Conservation (phyloP, 2,888 invertebrate species). For the Tetrapedia diversipes region DNA sequence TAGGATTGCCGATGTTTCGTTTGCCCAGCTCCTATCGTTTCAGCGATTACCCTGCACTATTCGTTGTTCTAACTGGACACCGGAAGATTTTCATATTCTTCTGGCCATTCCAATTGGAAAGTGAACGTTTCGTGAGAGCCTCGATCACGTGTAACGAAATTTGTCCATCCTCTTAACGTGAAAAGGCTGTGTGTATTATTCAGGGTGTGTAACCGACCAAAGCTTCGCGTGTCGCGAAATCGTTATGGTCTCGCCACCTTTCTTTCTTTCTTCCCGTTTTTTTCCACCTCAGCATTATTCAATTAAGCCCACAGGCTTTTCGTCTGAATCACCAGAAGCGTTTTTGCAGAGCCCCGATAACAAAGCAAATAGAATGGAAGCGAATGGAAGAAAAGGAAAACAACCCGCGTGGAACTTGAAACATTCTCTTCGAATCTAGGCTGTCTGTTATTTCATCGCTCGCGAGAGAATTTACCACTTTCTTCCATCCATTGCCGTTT, state of each 20-base stretch:
- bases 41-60: too few species aligned
- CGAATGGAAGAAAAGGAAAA: too few species aligned
- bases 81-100: conserved; percentile 4
- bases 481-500: background rate
- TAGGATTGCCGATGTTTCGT: conserved; percentile 26
- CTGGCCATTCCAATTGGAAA: too few species aligned
- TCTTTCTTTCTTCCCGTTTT: background rate
- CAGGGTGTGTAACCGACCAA: conserved; percentile 45
- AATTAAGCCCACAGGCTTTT: conserved; percentile 44
- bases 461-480: background rate
- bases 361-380: too few species aligned
- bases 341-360: too few species aligned
- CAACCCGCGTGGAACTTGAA: too few species aligned
- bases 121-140: too few species aligned
- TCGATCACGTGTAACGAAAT: too few species aligned
- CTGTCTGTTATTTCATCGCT: background rate
- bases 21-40: conserved; percentile 1
- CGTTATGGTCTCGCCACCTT: conserved; percentile 47
- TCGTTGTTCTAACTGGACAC: conserved; percentile 37
- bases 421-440: too few species aligned
- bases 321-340: conserved; percentile 5
- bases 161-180: too few species aligned
- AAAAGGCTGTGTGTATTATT: too few species aligned
- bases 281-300: conserved; percentile 40
- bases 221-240: conserved; percentile 55